These are phyloP conservation scores for Oreochromis niloticus DNA, from an alignment of 2,113 vertebrate genomes.

Conservation along the genomic window DNA sequence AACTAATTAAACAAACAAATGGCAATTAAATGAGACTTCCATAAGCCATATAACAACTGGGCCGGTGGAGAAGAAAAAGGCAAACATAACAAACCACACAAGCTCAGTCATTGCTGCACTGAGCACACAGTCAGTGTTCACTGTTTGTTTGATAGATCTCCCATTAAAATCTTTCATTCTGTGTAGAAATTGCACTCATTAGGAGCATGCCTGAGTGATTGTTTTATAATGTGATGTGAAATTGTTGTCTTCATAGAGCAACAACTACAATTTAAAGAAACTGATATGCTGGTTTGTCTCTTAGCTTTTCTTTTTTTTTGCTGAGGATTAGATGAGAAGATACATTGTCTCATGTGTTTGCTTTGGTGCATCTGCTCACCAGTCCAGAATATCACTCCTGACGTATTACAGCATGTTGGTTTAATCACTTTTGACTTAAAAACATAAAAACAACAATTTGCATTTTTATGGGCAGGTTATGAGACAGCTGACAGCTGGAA, in stretches of 20 bases:
- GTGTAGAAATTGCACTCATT: background rate
- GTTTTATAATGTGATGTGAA: background rate
- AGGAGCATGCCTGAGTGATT: background rate
- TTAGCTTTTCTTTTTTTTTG: background rate
- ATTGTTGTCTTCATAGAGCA: background rate
- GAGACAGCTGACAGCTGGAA: background rate
- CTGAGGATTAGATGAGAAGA: background rate
- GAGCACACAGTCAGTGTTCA: background rate
- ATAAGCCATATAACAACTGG: background rate
- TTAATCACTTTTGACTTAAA: background rate
- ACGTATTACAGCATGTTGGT: background rate
- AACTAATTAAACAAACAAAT: slow-evolving; percentile 55
- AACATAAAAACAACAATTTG: background rate
- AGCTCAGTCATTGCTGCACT: background rate
- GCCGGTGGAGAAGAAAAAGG: background rate
- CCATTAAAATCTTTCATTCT: background rate
- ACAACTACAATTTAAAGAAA: background rate
- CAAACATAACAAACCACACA: background rate
- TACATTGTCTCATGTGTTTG: background rate
- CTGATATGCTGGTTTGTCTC: background rate
- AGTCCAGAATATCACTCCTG: background rate
- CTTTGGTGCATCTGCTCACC: background rate
- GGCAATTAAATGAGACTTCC: slow-evolving; percentile 36
- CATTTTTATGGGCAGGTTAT: background rate
- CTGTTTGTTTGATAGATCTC: background rate